Percentiles rank a stretch among this genome's conserved stretches.
phyloP scores from a whole-genome alignment of 64 coral and sea anemone genomes.

The Acropora yongei region DNA sequence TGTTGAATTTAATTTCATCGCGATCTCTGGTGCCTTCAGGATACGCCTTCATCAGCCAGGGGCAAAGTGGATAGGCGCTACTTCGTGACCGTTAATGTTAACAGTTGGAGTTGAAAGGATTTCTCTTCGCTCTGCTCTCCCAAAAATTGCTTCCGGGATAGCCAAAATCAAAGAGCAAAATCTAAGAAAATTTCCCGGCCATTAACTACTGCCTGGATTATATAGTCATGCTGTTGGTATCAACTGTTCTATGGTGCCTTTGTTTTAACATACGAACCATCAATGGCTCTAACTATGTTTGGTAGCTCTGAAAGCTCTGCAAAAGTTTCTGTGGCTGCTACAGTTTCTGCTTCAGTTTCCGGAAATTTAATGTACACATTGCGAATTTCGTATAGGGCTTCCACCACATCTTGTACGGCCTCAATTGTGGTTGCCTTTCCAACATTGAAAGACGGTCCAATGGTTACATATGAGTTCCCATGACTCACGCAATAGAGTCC shows the following conservation, averaged over 20 bases:
- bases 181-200: not conserved
- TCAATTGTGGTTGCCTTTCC: not conserved
- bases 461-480: slow-evolving; percentile 10
- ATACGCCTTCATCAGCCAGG: slow-evolving; percentile 41
- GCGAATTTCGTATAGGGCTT: not conserved
- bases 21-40: slow-evolving; percentile 20
- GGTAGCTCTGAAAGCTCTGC: not conserved
- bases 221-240: not conserved
- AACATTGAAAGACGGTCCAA: slow-evolving; percentile 1
- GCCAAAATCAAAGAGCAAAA: not conserved
- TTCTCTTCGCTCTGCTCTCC: not conserved
- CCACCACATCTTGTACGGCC: not conserved
- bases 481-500: not conserved
- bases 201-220: not conserved
- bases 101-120: not conserved
- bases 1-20: slow-evolving; percentile 26
- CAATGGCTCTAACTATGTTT: not conserved
- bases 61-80: slow-evolving; percentile 16
- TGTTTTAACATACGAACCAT: not conserved
- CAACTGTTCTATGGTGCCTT: not conserved
- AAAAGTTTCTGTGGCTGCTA: not conserved
- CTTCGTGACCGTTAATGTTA: not conserved
- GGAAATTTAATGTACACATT: slow-evolving; percentile 2
- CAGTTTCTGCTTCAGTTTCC: not conserved
- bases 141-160: slow-evolving; percentile 1